Base-by-base conservation (phyloP, 2,888 invertebrate genomes). In the Polymixis lichenea region DNA sequence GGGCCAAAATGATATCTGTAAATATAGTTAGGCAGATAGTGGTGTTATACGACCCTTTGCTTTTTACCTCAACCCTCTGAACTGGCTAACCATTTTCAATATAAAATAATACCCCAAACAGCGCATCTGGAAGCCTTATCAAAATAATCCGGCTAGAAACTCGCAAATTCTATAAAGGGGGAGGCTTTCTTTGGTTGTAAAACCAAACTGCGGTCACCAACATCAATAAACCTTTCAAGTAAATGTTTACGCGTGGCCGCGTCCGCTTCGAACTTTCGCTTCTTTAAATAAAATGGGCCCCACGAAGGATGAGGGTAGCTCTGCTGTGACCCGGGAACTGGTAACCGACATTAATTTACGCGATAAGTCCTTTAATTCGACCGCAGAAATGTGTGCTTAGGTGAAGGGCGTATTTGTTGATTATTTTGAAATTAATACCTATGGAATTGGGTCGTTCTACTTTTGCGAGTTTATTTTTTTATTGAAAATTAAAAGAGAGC, bases 151-250 rank as follows among this genome's bases (percentile, higher is more conserved):
- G 68, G 55, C 74, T 25, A 78, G 81, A 85, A 87, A 86, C 87
- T 87, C 87, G 82, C 88, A 88, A 90, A 90, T 90, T 86, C 81
- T 77, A 74, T 84, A 85, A 88, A 91, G 80, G 78, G 82, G 82
- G 83, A 71, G 73, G 69, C 87, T 81, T 83, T 87, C 88, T 82
- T 83, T 64, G 89, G 90, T 79, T 90, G 91, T 92, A 92, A 92
- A 93, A 92, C 92, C 92, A 89, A 92, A 92, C 91, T 90, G 93
- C 90, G 94, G 94, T 95, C 90, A 93, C 93, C 92, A 93, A 95
- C 95, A 92, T 93, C 95, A 93, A 95, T 95, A 95, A 95, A 95
- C 93, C 94, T 94, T 93, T 93, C 95, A 91, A 94, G 95, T 92
- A 92, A 95, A 95, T 94, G 94, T 95, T 95, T 94, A 94, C 95